These are phyloP conservation scores for Fukomys damarensis DNA, from an alignment of 2,113 vertebrate species.

Conservation along the genomic window DNA sequence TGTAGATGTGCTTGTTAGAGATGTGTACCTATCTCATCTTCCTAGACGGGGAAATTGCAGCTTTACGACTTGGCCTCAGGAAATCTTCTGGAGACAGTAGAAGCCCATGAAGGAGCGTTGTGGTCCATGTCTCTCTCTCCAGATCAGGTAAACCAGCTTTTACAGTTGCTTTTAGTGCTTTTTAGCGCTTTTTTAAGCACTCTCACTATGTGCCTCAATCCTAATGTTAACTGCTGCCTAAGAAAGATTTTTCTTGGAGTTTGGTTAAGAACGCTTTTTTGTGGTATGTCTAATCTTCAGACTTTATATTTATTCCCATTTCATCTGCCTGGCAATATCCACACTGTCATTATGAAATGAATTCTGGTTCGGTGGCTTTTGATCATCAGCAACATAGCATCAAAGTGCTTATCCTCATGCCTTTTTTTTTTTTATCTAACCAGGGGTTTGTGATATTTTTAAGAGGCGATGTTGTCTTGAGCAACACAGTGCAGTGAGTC, in stretches of 20 bases:
- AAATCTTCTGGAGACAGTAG: conserved; percentile 89
- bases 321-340: rapidly evolving
- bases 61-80: conserved; percentile 96
- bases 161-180: neutral
- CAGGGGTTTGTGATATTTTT: neutral
- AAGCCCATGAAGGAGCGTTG: conserved; percentile 91
- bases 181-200: neutral
- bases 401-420: neutral
- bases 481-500: neutral
- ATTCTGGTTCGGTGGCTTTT: neutral
- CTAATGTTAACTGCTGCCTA: neutral
- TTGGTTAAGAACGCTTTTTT: neutral
- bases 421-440: neutral
- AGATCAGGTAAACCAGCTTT: conserved; percentile 91
- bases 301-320: neutral
- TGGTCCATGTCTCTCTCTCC: conserved; percentile 95
- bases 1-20: neutral
- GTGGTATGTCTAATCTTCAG: neutral
- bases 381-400: neutral
- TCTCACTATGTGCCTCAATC: neutral
- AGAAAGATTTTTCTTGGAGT: neutral
- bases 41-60: conserved; percentile 95
- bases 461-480: neutral
- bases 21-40: conserved; percentile 36
- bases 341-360: neutral